Percentiles rank a stretch among this genome's conserved stretches.
phyloP scores from a whole-genome alignment of 1,140 invertebrate species.

The Heliconius congener region DNA sequence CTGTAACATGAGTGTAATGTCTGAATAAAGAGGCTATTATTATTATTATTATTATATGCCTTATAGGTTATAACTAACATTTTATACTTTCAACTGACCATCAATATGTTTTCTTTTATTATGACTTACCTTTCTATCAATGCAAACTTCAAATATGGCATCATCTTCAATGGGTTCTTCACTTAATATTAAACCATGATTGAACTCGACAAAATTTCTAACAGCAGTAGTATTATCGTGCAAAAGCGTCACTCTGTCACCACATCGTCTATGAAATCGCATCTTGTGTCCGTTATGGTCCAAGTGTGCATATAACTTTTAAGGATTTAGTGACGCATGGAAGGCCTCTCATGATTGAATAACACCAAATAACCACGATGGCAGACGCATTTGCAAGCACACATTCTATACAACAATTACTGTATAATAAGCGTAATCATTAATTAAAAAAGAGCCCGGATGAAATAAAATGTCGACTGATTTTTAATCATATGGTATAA shows the following conservation, averaged over 20 bases:
- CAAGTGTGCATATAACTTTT: neutral
- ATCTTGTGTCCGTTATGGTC: slow-evolving; percentile 56
- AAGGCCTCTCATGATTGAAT: neutral
- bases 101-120: neutral
- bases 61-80: too few relatives aligned
- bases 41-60: too few relatives aligned
- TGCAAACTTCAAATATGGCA: slow-evolving; percentile 93
- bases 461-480: neutral
- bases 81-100: too few relatives aligned
- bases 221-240: slow-evolving; percentile 92
- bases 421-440: neutral
- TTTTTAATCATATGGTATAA: neutral
- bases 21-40: too few relatives aligned
- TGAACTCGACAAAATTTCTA: slow-evolving; percentile 90
- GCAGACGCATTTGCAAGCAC: neutral
- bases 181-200: slow-evolving; percentile 87
- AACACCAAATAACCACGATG: neutral
- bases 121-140: slow-evolving; percentile 90
- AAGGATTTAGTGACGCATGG: neutral
- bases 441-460: neutral
- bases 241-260: slow-evolving; percentile 88
- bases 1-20: too few relatives aligned
- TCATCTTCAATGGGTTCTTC: slow-evolving; percentile 90
- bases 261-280: slow-evolving; percentile 91
- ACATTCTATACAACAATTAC: neutral